These are phyloP conservation scores for Metopolophium dirhodum DNA, from an alignment of 1,140 invertebrate genomes.

Conservation along the genomic window DNA sequence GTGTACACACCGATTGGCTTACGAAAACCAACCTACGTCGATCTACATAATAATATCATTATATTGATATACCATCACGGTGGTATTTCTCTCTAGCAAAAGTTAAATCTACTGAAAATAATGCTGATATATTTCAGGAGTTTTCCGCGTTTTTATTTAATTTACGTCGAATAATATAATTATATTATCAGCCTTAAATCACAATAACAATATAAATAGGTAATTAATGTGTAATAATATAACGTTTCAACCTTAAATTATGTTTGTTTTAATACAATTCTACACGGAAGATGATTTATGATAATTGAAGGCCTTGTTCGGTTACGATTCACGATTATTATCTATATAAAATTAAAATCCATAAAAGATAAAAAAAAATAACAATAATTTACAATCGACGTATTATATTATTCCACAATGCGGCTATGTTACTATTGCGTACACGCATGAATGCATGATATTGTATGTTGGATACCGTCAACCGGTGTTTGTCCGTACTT, in stretches of 20 bases:
- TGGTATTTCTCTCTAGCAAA: background rate
- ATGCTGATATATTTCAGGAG: background rate
- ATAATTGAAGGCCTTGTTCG: slow-evolving; percentile 36
- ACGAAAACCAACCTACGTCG: background rate
- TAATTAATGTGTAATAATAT: background rate
- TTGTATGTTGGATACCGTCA: background rate
- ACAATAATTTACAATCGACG: background rate
- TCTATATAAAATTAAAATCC: slow-evolving; percentile 13
- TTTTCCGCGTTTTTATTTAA: background rate
- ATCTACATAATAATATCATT: background rate
- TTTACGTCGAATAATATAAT: background rate
- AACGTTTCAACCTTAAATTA: slow-evolving; percentile 18
- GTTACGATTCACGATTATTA: slow-evolving; percentile 38
- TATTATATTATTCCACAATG: background rate
- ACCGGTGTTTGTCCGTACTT: background rate
- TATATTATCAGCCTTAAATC: background rate
- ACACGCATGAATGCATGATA: background rate
- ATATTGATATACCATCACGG: no score
- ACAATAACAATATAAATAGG: background rate
- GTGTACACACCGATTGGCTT: background rate
- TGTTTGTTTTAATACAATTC: background rate
- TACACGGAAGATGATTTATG: slow-evolving; percentile 36
- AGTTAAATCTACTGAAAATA: background rate
- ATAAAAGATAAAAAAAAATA: background rate
- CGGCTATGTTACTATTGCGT: background rate